phyloP scores from a whole-genome alignment of 2,113 vertebrate genomes.

The Dissostichus mawsoni region DNA sequence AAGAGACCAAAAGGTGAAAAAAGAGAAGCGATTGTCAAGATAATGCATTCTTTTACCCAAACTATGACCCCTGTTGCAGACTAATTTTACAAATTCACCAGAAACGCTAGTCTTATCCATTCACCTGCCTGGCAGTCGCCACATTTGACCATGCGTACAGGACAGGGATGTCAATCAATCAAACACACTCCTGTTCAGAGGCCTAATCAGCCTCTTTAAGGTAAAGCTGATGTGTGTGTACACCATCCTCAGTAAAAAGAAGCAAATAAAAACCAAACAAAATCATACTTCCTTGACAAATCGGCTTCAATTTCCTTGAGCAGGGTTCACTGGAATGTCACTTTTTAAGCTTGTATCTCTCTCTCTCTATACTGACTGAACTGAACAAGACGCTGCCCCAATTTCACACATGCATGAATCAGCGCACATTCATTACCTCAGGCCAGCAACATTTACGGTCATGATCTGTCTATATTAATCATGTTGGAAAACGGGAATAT shows the following conservation, averaged over 20 bases:
- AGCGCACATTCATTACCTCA: slow-evolving; percentile 20
- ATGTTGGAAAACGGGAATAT: slow-evolving; percentile 30
- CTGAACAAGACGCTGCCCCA: slow-evolving; percentile 1
- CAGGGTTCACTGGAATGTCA: not conserved
- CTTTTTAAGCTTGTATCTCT: not conserved
- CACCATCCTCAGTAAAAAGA: not conserved
- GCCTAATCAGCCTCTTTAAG: not conserved
- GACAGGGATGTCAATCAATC: not conserved
- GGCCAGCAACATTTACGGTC: slow-evolving; percentile 3
- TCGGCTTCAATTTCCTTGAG: not conserved
- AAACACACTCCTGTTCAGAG: not conserved
- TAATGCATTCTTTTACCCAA: slow-evolving; percentile 27
- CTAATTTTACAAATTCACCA: slow-evolving; percentile 9
- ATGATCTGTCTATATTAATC: slow-evolving; percentile 28
- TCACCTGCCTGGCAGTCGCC: not conserved
- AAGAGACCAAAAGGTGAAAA: slow-evolving; percentile 40
- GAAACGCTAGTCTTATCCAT: not conserved
- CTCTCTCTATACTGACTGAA: not conserved
- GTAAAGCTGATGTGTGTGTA: not conserved
- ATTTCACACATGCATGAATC: slow-evolving; percentile 3
- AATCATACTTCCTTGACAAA: not conserved
- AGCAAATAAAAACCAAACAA: not conserved
- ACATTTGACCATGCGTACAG: not conserved
- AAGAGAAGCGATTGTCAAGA: slow-evolving; percentile 23
- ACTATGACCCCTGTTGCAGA: not conserved